phyloP scores from a whole-genome alignment of 2,888 invertebrate species.

The Portevinia maculata region DNA sequence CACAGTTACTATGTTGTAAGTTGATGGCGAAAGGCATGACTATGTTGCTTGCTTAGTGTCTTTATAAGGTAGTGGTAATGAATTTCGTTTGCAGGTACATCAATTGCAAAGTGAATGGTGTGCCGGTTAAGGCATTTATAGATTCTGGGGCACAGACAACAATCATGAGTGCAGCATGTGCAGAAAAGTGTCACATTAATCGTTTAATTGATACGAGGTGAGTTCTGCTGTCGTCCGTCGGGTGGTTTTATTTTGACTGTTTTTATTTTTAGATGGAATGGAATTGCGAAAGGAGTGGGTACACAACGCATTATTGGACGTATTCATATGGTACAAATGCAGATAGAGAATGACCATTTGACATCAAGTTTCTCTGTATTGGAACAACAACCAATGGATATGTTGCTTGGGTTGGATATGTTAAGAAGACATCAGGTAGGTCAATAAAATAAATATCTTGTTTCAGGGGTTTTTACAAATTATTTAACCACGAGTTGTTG shows the following conservation, averaged over 20 bases:
- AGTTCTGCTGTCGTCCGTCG: constrained; percentile 6
- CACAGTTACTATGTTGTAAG: constrained; percentile 96
- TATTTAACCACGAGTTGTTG: too few relatives aligned
- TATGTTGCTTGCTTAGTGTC: not conserved
- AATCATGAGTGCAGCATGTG: constrained; percentile 98
- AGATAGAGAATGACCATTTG: constrained; percentile 96
- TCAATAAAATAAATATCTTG: not conserved
- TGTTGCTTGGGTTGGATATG: constrained; percentile 98
- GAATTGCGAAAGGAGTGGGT: constrained; percentile 98
- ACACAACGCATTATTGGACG: constrained; percentile 97
- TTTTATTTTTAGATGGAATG: constrained; percentile 89
- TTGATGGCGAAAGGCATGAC: constrained; percentile 10
- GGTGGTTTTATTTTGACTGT: not conserved
- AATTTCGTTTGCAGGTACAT: constrained; percentile 86
- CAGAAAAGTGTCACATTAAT: constrained; percentile 96
- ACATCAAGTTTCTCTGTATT: constrained; percentile 98
- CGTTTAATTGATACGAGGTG: constrained; percentile 91
- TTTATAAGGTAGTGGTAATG: constrained; percentile 40
- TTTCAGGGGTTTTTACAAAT: not conserved
- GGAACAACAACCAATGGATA: constrained; percentile 98
- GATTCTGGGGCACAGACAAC: constrained; percentile 99
- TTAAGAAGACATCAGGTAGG: constrained; percentile 95
- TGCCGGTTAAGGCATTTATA: constrained; percentile 98
- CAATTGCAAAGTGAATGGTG: constrained; percentile 97
- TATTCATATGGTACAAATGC: constrained; percentile 98